A percentile compares a stretch with the other conserved stretches of the same genome.
Evolutionary conservation across 2,113 vertebrate genomes (phyloP).

Genomic region (Rutilus rutilus): DNA sequence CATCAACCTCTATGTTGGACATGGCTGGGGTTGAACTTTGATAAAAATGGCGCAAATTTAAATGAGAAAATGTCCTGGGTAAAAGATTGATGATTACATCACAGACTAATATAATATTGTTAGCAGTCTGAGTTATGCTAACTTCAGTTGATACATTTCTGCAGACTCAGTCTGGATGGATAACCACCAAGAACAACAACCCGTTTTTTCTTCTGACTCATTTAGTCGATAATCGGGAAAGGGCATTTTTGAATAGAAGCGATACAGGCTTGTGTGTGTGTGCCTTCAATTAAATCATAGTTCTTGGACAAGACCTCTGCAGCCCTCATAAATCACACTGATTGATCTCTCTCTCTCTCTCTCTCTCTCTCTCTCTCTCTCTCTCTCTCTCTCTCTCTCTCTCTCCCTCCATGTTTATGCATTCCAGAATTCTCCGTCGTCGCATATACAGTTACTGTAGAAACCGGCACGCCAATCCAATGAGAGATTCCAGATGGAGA

Average conservation of each 20-base stretch:
- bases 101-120: constrained; percentile 23
- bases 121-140: constrained; percentile 1
- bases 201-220: not conserved
- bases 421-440: constrained; percentile 50
- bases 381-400: not conserved
- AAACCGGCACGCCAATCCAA: constrained; percentile 36
- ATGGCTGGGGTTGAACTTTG: not conserved
- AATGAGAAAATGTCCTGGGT: constrained; percentile 18
- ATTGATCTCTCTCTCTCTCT: constrained; percentile 1
- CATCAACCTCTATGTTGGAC: not conserved
- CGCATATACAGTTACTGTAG: constrained; percentile 53
- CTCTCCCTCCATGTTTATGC: constrained; percentile 38
- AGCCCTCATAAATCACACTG: constrained; percentile 50
- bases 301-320: constrained; percentile 36
- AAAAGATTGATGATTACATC: not conserved
- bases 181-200: not conserved
- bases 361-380: no score
- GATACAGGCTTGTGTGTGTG: not conserved
- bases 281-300: constrained; percentile 47
- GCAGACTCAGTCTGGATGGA: not conserved
- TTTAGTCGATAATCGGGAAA: not conserved
- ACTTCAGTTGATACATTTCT: constrained; percentile 15
- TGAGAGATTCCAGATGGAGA: constrained; percentile 52
- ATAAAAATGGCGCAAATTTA: not conserved
- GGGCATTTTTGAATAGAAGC: not conserved